Percentiles rank a stretch among this genome's conserved stretches.
Conservation (phyloP, 37 sponge, comb jelly and placozoan genomes). For the Aphrocallistes beatrix region DNA sequence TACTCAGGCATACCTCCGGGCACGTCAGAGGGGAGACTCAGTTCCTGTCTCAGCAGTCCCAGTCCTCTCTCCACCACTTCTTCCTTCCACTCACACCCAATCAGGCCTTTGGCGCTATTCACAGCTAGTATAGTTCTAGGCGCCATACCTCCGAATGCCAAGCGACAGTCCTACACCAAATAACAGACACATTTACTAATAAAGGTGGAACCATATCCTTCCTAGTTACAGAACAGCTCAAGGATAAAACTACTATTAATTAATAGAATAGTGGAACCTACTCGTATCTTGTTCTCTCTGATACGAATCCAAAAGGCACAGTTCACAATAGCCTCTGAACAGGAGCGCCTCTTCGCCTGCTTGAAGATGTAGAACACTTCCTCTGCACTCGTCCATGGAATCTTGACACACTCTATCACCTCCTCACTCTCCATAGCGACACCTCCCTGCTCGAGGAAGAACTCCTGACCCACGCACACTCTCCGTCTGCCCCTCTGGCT, state of each 20-base stretch:
- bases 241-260: too few species aligned
- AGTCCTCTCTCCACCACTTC: conserved; percentile 24
- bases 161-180: conserved; percentile 23
- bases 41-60: conserved; percentile 37
- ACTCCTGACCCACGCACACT: conserved; percentile 27
- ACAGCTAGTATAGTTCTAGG: conserved; percentile 37
- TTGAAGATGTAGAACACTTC: conserved; percentile 60
- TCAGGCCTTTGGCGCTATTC: conserved; percentile 29
- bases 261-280: too few species aligned
- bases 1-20: conserved; percentile 81
- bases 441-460: conserved; percentile 58
- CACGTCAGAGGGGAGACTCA: conserved; percentile 35
- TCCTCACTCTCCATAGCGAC: conserved; percentile 49
- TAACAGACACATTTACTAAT: too few species aligned
- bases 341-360: conserved; percentile 55
- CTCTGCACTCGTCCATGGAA: conserved; percentile 54
- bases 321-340: conserved; percentile 73
- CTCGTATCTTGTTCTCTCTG: too few species aligned
- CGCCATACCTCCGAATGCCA: conserved; percentile 66
- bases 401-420: conserved; percentile 45
- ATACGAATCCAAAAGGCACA: conserved; percentile 58
- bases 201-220: too few species aligned
- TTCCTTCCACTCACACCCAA: conserved; percentile 57
- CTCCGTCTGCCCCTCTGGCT: background rate
- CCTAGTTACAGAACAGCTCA: too few species aligned